Conservation (phyloP, 2,797 vertebrate species). For the Ptychadena robeensis region DNA sequence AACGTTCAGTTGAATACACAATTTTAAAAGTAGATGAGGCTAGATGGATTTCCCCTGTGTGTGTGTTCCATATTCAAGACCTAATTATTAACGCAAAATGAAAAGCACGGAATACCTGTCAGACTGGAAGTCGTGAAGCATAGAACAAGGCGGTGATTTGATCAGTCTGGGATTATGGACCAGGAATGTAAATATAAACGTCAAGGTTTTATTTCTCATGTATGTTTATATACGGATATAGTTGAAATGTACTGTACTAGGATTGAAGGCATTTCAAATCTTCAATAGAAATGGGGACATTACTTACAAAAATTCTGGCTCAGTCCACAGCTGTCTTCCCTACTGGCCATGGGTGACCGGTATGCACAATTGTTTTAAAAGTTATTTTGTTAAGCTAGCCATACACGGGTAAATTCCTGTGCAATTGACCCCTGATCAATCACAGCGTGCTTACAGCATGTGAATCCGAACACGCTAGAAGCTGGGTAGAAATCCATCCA, state of each 20-base stretch:
- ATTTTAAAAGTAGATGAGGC: conserved; percentile 16
- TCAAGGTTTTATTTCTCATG: neutral
- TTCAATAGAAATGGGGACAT: too few relatives aligned
- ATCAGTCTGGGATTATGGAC: neutral
- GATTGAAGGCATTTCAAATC: too few relatives aligned
- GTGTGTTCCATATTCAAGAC: conserved; percentile 42
- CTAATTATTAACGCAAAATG: conserved; percentile 33
- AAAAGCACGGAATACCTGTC: conserved; percentile 5
- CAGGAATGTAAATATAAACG: neutral
- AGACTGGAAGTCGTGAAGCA: neutral
- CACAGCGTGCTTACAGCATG: too few relatives aligned
- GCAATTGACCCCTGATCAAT: too few relatives aligned
- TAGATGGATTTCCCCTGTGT: conserved; percentile 47
- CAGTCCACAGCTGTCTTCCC: neutral
- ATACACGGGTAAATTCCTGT: too few relatives aligned
- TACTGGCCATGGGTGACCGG: neutral
- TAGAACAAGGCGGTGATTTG: conserved; percentile 53
- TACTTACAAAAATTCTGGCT: neutral
- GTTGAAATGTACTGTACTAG: neutral
- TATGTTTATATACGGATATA: neutral
- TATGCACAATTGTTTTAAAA: too few relatives aligned
- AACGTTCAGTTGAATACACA: conserved; percentile 33
- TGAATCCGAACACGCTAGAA: too few relatives aligned
- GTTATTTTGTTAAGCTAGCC: too few relatives aligned
- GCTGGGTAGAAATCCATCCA: too few relatives aligned